phyloP scores from a whole-genome alignment of 1,140 invertebrate species.

The Zaprionus taronus region DNA sequence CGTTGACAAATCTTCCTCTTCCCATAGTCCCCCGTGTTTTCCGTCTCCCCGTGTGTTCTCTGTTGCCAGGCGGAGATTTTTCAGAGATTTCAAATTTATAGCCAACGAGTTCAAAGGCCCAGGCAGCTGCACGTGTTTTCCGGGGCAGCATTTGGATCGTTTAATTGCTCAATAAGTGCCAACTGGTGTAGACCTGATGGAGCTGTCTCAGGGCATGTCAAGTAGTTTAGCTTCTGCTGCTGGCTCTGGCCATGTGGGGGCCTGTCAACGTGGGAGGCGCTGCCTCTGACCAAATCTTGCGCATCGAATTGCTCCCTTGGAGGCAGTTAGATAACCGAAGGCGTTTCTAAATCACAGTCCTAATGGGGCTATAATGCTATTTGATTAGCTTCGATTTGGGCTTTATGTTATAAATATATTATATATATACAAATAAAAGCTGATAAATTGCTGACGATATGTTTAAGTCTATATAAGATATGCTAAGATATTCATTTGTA shows the following conservation, averaged over 20 bases:
- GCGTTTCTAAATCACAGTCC: background rate
- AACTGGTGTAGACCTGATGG: conserved; percentile 34
- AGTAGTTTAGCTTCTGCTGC: conserved; percentile 17
- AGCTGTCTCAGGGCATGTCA: conserved; percentile 15
- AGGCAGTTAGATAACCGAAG: conserved; percentile 32
- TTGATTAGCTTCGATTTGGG: background rate
- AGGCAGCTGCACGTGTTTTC: conserved; percentile 38
- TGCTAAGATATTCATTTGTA: no score
- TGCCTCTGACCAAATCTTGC: conserved; percentile 6
- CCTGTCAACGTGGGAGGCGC: conserved; percentile 45
- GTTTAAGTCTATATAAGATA: no score
- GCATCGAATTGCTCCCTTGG: conserved; percentile 17
- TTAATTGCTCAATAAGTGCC: conserved; percentile 72
- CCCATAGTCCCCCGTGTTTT: background rate
- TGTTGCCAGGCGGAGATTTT: conserved; percentile 28
- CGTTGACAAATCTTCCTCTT: conserved; percentile 47
- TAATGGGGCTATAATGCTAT: background rate
- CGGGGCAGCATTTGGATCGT: conserved; percentile 32
- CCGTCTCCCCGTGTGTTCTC: background rate
- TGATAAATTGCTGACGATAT: no score
- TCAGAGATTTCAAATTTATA: conserved; percentile 26
- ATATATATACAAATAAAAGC: no score
- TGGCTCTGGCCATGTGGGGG: conserved; percentile 15
- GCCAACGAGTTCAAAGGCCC: conserved; percentile 43
- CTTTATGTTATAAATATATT: no score